phyloP scores from a whole-genome alignment of 2,797 vertebrate genomes.

The Phylloscopus collybita region DNA sequence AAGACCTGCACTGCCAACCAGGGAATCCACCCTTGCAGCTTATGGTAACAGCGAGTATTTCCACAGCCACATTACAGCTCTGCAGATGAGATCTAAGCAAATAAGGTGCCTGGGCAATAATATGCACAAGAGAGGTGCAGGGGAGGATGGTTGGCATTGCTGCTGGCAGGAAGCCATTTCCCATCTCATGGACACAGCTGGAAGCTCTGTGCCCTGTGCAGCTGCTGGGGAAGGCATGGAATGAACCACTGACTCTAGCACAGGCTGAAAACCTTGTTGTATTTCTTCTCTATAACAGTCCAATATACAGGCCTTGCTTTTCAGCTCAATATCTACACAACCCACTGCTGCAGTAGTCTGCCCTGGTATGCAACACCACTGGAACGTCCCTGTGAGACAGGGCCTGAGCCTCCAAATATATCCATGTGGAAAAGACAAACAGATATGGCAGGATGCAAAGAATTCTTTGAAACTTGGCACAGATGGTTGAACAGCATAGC shows the following conservation, averaged over 20 bases:
- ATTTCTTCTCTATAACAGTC: background rate
- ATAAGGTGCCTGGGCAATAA: background rate
- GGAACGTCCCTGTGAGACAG: background rate
- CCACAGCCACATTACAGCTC: background rate
- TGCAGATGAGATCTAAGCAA: background rate
- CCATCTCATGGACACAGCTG: background rate
- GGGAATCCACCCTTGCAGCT: background rate
- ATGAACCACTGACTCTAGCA: rapidly evolving
- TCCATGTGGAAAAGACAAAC: rapidly evolving
- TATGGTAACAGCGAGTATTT: background rate
- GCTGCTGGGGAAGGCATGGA: background rate
- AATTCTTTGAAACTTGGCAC: background rate
- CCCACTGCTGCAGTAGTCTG: background rate
- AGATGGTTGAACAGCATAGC: background rate
- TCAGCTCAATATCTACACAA: background rate
- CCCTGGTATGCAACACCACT: background rate
- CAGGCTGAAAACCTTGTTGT: no score
- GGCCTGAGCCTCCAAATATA: rapidly evolving
- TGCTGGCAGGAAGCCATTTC: background rate
- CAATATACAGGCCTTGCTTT: background rate
- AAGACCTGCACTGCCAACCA: background rate
- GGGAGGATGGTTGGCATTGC: background rate
- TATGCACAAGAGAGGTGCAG: rapidly evolving
- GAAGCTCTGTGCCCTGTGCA: background rate
- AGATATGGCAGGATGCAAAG: background rate